Conservation (phyloP, 2,888 invertebrate species). For the Iphiclides podalirius region DNA sequence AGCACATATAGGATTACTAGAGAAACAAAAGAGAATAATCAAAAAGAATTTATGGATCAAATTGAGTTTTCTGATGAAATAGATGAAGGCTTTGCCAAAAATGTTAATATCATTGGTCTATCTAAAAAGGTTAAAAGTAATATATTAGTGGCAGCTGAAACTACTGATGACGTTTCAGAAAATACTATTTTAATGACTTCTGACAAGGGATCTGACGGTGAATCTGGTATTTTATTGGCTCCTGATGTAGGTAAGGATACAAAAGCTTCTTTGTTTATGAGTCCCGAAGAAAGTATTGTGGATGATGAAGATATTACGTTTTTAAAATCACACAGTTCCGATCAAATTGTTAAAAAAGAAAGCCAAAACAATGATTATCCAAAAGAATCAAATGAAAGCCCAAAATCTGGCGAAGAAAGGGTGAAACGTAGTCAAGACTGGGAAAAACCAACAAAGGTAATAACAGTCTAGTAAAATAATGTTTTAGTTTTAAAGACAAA, state of each 20-base stretch:
- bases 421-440: slow-evolving; percentile 56
- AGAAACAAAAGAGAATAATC: slow-evolving; percentile 22
- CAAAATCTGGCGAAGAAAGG: slow-evolving; percentile 27
- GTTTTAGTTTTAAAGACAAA: no score
- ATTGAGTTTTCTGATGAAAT: neutral
- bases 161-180: neutral
- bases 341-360: slow-evolving; percentile 3
- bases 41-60: slow-evolving; percentile 9
- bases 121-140: slow-evolving; percentile 1
- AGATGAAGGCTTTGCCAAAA: neutral
- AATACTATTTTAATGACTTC: slow-evolving; percentile 15
- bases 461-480: no score
- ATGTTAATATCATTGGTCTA: neutral
- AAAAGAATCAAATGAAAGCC: slow-evolving; percentile 27
- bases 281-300: slow-evolving; percentile 24
- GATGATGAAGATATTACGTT: slow-evolving; percentile 23
- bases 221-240: slow-evolving; percentile 8
- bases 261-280: slow-evolving; percentile 22
- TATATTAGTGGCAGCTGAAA: slow-evolving; percentile 6
- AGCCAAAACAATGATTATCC: slow-evolving; percentile 39
- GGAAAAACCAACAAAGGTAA: slow-evolving; percentile 56
- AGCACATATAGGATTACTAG: slow-evolving; percentile 9
- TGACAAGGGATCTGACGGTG: neutral
- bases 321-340: neutral
- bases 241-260: neutral